phyloP scores from a whole-genome alignment of 2,113 vertebrate species.

The Sander vitreus region DNA sequence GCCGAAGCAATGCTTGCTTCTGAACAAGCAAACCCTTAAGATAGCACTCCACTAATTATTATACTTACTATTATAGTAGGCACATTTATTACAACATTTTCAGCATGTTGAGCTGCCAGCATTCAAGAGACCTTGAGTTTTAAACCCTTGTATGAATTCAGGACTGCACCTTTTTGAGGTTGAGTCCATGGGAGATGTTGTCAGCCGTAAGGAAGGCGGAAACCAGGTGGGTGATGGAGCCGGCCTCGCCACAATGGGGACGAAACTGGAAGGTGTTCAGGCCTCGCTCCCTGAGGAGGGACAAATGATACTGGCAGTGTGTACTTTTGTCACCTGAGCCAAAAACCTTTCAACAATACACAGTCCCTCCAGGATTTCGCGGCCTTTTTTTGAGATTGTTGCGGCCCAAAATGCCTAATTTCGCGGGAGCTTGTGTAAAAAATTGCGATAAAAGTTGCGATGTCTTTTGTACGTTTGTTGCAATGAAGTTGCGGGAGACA shows the following conservation, averaged over 20 bases:
- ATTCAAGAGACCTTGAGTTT: neutral
- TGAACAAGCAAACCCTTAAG: neutral
- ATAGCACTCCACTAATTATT: no score
- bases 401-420: no score
- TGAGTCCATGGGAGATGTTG: constrained; percentile 98
- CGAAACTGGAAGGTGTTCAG: constrained; percentile 96
- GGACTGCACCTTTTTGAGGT: constrained; percentile 93
- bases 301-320: neutral
- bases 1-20: neutral
- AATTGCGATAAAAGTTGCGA: no score
- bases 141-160: neutral
- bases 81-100: no score
- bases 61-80: no score
- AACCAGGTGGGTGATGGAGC: constrained; percentile 98
- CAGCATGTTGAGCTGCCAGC: neutral
- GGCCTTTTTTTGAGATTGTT: no score
- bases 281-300: constrained; percentile 88
- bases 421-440: no score
- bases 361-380: no score
- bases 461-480: no score
- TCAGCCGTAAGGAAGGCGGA: constrained; percentile 96
- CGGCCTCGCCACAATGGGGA: constrained; percentile 97
- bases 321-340: neutral
- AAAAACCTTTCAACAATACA: neutral
- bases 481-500: no score